Percentiles rank a stretch among this genome's conserved stretches.
These are phyloP conservation scores for Nesidiocoris tenuis DNA, from an alignment of 2,888 invertebrate species.

Conservation along the genomic window DNA sequence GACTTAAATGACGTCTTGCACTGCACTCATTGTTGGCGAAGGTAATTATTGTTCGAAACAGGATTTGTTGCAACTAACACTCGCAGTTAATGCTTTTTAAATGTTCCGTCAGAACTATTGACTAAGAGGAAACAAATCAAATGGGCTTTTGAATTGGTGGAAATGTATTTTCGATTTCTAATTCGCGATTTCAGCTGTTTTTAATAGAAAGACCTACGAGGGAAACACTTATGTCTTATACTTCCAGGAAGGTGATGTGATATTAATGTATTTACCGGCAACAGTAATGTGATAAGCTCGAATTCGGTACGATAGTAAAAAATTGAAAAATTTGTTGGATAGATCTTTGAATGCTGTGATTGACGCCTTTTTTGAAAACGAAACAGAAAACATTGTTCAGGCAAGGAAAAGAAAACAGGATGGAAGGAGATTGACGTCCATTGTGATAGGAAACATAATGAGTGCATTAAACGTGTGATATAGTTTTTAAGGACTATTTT, in stretches of 20 bases:
- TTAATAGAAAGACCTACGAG: conserved; percentile 11
- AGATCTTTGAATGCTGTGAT: conserved; percentile 39
- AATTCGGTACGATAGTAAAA: conserved; percentile 46
- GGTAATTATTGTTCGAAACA: no score
- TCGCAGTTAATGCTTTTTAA: background rate
- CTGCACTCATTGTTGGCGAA: conserved; percentile 26
- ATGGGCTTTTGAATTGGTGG: no score
- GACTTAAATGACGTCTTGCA: conserved; percentile 20
- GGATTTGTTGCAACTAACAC: background rate
- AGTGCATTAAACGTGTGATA: conserved; percentile 48
- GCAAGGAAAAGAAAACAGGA: background rate
- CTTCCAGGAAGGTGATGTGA: conserved; percentile 45
- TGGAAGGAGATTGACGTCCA: conserved; percentile 36
- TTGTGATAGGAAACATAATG: conserved; percentile 47
- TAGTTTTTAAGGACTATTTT: conserved; percentile 44
- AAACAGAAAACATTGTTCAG: background rate
- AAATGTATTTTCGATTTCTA: no score
- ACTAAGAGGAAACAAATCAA: no score
- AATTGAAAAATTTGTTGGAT: conserved; percentile 11
- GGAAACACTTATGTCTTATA: conserved; percentile 12
- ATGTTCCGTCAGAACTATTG: no score
- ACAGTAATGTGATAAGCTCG: conserved; percentile 48
- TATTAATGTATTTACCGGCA: conserved; percentile 47
- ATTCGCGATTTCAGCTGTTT: background rate
- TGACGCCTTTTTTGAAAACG: conserved; percentile 27